phyloP scores from a whole-genome alignment of 2,797 vertebrate species.

The Betta splendens region DNA sequence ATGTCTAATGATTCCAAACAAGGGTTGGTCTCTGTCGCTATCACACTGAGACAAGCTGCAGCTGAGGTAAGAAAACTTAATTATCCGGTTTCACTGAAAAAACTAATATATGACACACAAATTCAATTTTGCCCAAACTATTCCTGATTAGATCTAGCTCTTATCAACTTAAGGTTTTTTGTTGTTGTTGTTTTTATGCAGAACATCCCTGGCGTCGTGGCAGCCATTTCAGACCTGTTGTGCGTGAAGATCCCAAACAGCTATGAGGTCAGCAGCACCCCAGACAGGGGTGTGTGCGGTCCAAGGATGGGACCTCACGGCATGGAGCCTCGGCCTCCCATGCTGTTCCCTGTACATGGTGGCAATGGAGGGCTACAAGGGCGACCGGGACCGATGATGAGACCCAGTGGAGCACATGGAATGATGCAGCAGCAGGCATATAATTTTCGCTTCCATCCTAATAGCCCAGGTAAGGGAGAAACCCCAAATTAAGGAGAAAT shows the following conservation, averaged over 20 bases:
- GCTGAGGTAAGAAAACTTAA: conserved; percentile 89
- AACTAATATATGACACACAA: too few relatives aligned
- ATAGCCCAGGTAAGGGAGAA: conserved; percentile 84
- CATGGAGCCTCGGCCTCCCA: conserved; percentile 82
- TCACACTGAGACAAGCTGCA: conserved; percentile 95
- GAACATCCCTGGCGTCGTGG: conserved; percentile 95
- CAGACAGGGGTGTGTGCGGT: conserved; percentile 80
- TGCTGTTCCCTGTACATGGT: conserved; percentile 84
- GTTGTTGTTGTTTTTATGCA: conserved; percentile 52
- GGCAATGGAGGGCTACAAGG: conserved; percentile 80
- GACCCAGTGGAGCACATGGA: conserved; percentile 78
- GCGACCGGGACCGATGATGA: conserved; percentile 75
- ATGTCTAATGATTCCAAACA: conserved; percentile 88
- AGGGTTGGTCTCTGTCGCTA: conserved; percentile 96
- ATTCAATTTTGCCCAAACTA: too few relatives aligned
- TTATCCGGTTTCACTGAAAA: too few relatives aligned
- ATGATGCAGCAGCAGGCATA: conserved; percentile 84
- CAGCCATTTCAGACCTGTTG: conserved; percentile 95
- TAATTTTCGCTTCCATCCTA: conserved; percentile 80
- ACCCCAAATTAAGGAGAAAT: conserved; percentile 32
- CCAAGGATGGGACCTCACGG: conserved; percentile 75
- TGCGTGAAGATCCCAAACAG: conserved; percentile 96
- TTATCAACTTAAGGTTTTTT: not conserved
- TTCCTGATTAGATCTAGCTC: too few relatives aligned
- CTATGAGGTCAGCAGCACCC: conserved; percentile 94